Conservation (phyloP, 2,888 invertebrate genomes). For the Cerastis rubricosa region DNA sequence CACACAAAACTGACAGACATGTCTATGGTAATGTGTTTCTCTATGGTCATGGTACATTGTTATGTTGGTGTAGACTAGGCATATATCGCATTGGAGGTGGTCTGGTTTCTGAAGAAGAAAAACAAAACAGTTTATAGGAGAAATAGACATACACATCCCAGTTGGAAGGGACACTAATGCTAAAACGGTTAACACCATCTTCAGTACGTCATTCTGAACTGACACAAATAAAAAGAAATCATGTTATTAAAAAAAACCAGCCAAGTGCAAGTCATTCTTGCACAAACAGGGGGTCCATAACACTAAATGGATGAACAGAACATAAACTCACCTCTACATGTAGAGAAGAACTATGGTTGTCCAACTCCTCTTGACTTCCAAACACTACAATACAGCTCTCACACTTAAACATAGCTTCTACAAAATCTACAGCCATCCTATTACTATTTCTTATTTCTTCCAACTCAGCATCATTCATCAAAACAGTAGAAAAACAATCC, state of each 20-base stretch:
- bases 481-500: slow-evolving; percentile 61
- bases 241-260: no score
- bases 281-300: no score
- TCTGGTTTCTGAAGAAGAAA: slow-evolving; percentile 70
- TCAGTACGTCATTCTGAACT: no score
- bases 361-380: slow-evolving; percentile 65
- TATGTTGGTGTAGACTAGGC: slow-evolving; percentile 61
- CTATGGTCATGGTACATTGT: slow-evolving; percentile 56
- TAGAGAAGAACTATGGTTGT: slow-evolving; percentile 68
- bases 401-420: slow-evolving; percentile 73
- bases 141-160: not conserved
- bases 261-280: no score
- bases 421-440: slow-evolving; percentile 59
- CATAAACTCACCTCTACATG: slow-evolving; percentile 73
- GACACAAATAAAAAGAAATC: no score
- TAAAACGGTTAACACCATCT: no score
- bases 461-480: slow-evolving; percentile 69
- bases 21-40: slow-evolving; percentile 64
- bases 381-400: slow-evolving; percentile 74
- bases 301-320: no score
- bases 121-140: not conserved
- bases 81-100: slow-evolving; percentile 71
- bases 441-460: slow-evolving; percentile 60
- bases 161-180: no score
- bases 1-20: slow-evolving; percentile 71